phyloP scores from a whole-genome alignment of 1,140 invertebrate genomes.

The Aphelinus atriplicis region DNA sequence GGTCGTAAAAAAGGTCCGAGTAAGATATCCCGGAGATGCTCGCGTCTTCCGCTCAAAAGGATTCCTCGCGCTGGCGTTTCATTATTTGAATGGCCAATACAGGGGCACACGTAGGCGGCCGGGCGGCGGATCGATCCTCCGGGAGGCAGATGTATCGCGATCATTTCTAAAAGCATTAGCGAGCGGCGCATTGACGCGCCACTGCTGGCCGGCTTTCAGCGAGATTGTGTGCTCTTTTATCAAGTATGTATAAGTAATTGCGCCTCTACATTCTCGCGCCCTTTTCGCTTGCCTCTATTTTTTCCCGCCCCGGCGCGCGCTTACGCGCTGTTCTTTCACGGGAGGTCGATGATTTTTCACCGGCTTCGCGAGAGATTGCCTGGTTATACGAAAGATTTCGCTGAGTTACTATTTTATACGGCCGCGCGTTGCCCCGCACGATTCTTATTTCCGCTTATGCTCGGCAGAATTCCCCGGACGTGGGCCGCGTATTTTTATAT shows the following conservation, averaged over 20 bases:
- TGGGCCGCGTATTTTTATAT: no score
- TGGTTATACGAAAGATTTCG: conserved; percentile 33
- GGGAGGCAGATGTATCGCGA: not conserved
- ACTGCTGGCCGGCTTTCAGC: conserved; percentile 13
- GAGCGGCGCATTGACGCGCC: not conserved
- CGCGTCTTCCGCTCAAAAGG: conserved; percentile 2
- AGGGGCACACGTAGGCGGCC: not conserved
- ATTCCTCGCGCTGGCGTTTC: not conserved
- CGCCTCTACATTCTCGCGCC: not conserved
- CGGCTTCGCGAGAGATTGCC: conserved; percentile 13
- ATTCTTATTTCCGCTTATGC: not conserved
- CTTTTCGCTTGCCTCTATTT: not conserved
- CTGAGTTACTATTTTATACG: conserved; percentile 31
- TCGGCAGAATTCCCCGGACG: no score
- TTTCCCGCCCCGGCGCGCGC: not conserved
- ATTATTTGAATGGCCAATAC: conserved; percentile 23
- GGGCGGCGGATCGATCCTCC: not conserved
- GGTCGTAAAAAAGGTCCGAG: no score
- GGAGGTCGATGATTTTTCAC: conserved; percentile 28
- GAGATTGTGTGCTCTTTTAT: conserved; percentile 25
- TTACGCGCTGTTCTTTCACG: not conserved
- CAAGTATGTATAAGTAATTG: conserved; percentile 35
- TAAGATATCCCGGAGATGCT: not conserved
- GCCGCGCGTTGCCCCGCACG: not conserved
- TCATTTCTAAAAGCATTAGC: conserved; percentile 24